Percentiles rank a stretch among this genome's conserved stretches.
These are phyloP conservation scores for Psittacula echo DNA, from an alignment of 2,797 vertebrate species.

Conservation along the genomic window DNA sequence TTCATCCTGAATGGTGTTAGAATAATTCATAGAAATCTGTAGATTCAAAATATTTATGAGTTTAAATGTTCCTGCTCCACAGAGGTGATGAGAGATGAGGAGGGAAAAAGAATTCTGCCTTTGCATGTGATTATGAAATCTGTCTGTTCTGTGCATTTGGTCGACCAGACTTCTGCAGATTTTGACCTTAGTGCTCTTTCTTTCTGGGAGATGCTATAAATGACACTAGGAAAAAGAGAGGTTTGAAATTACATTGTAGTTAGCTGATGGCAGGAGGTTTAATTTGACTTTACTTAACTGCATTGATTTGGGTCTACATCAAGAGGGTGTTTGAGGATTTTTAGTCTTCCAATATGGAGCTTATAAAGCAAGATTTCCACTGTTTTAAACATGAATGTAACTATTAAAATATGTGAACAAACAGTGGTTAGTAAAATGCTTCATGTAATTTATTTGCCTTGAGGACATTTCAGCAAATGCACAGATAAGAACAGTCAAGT, in stretches of 20 bases:
- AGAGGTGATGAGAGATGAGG: not conserved
- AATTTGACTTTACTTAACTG: not conserved
- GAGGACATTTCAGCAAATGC: not conserved
- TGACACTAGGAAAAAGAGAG: not conserved
- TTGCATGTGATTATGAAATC: rapidly evolving
- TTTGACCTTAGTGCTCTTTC: not conserved
- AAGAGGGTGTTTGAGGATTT: not conserved
- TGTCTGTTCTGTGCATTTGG: not conserved
- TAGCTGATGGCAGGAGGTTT: not conserved
- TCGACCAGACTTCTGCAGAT: not conserved
- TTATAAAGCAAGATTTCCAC: not conserved
- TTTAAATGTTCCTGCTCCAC: not conserved
- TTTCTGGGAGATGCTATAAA: not conserved
- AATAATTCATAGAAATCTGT: not conserved
- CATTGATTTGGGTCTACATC: not conserved
- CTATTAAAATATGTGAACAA: not conserved
- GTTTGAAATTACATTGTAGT: not conserved
- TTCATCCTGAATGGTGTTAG: not conserved
- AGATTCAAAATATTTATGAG: not conserved
- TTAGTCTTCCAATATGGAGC: not conserved
- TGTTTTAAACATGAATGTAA: not conserved
- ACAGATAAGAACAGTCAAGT: not conserved
- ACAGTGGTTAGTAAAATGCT: not conserved
- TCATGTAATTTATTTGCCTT: not conserved
- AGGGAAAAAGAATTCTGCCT: not conserved